Percentiles rank a stretch among this genome's conserved stretches.
Evolutionary conservation across 1,140 invertebrate genomes (phyloP).

Genomic region (Mercenaria mercenaria): DNA sequence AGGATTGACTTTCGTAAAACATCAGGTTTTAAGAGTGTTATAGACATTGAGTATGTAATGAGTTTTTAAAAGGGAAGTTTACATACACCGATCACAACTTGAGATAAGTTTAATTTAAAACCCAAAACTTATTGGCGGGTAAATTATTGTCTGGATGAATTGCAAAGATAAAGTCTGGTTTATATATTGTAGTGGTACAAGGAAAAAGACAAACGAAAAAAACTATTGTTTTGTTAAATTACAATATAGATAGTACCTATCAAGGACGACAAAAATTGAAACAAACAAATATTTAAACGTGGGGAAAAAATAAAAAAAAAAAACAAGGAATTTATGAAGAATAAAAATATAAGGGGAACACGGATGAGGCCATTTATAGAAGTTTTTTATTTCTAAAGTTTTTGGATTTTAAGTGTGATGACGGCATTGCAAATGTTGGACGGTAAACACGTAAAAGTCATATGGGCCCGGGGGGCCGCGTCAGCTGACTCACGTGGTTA

Average conservation of each 20-base stretch:
- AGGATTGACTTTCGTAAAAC: not conserved
- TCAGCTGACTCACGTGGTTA: not conserved
- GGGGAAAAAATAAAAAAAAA: not conserved
- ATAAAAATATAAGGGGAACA: not conserved
- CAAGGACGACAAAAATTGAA: no score
- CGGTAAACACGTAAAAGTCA: not conserved
- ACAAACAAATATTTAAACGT: no score
- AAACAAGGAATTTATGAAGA: not conserved
- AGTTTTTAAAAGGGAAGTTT: not conserved
- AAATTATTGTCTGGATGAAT: not conserved
- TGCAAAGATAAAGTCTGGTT: conserved; percentile 7
- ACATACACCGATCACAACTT: not conserved
- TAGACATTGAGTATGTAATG: not conserved
- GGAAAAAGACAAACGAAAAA: not conserved
- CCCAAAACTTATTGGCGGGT: not conserved
- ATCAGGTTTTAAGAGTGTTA: not conserved
- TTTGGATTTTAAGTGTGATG: no score
- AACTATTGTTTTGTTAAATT: no score
- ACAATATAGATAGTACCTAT: no score
- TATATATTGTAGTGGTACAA: not conserved
- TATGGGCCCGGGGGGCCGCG: not conserved
- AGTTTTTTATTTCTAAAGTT: no score
- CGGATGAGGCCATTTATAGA: no score
- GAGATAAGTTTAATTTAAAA: not conserved
- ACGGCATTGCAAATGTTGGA: conserved; percentile 6